Evolutionary conservation across 2,888 invertebrate genomes (phyloP), one percentile per base, ranked within the genome.

Genomic region (Tenthredo mesomela): DNA sequence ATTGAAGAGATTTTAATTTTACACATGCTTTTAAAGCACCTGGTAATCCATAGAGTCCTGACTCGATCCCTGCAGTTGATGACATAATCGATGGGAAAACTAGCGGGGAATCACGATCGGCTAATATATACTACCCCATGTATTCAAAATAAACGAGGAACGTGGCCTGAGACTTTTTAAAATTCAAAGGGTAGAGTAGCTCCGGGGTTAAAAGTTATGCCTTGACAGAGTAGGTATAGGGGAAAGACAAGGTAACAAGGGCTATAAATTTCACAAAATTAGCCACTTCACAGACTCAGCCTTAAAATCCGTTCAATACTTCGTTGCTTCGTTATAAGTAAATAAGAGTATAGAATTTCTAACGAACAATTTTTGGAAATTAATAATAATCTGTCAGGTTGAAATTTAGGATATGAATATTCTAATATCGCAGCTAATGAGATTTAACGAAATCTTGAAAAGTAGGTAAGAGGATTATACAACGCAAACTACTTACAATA

Each of bases 261-360:
- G 43, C 25, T 43, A 40, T 73, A 73, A 73, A 73, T 73, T 73
- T 73, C 21, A 43, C 43, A 15, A 73, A 73, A 73, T 73, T 73
- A 43, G 18, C 21, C 73, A 12, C 73, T 43, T 9, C 67, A 7
- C 33, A 67, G 47, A 40, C 33, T 37, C 10, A 7, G 6, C 40
- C 70, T 40, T 40, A 21, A 71, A 40, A 71, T 40, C 6, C 70
- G 10, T 71, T 71, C 18, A 2, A 71, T 37, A 12, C n/a, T n/a
- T n/a, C 25, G n/a, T 10, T 61, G 21, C 18, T 18, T 21, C 37
- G 54, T 5, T 18, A 71, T 9, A n/a, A 61, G 25, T 21, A 15
- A 29, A 2, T 29, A 29, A 29, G 29, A 47, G 47, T 15, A 47
- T 15, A 47, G 4, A 47, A 0, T 47, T 47, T 47, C 15, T 47